A percentile compares a stretch with the other conserved stretches of the same genome.
These are phyloP conservation scores for Eulemur coronatus DNA, from an alignment of 2,797 vertebrate genomes.

Conservation along the genomic window DNA sequence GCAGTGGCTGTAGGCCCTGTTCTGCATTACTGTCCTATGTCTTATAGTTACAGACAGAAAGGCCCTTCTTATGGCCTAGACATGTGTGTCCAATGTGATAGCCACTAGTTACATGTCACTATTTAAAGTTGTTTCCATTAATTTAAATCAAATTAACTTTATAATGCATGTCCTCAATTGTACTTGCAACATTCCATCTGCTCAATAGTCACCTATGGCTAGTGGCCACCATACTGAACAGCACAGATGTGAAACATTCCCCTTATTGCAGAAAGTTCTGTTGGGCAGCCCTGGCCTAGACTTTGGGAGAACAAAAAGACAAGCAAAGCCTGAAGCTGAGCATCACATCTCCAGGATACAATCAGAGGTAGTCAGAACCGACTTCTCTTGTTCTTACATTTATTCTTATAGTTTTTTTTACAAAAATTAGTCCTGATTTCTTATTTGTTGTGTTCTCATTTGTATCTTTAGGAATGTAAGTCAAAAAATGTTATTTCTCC, in stretches of 20 bases:
- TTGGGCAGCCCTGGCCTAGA: background rate
- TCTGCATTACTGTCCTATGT: background rate
- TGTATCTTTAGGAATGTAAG: background rate
- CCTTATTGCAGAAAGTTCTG: background rate
- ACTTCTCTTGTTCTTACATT: background rate
- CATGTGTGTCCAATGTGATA: background rate
- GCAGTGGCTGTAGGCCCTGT: fast-evolving
- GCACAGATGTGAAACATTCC: background rate
- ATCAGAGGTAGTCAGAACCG: background rate
- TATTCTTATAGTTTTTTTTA: background rate
- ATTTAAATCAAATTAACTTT: background rate
- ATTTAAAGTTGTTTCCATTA: background rate
- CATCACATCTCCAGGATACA: background rate
- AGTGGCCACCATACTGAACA: background rate
- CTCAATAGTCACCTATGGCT: background rate
- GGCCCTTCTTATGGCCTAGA: background rate
- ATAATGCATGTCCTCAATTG: background rate
- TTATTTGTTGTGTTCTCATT: background rate
- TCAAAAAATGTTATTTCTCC: background rate
- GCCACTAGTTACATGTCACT: background rate
- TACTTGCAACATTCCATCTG: background rate
- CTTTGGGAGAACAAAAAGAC: background rate
- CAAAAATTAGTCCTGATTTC: background rate
- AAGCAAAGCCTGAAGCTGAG: background rate
- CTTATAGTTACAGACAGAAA: background rate